A percentile compares a stretch with the other conserved stretches of the same genome.
These are phyloP conservation scores for Aradus depressus DNA, from an alignment of 2,888 invertebrate genomes.

Conservation along the genomic window DNA sequence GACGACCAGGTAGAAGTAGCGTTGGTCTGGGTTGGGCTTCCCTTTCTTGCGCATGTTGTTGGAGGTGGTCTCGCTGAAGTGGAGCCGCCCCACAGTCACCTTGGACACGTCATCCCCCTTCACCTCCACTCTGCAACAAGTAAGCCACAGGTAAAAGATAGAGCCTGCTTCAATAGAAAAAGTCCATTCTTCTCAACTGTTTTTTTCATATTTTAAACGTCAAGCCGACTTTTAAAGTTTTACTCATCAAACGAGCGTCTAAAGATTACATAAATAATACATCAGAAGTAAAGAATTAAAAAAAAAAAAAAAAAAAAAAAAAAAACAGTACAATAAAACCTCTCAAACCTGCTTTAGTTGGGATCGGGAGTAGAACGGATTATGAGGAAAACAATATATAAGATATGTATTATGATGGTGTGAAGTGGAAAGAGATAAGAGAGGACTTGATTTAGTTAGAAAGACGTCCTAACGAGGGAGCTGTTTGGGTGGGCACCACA, in stretches of 20 bases:
- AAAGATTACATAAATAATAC: not conserved
- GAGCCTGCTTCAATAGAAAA: no score
- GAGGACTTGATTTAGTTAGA: no score
- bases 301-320: conserved; percentile 5
- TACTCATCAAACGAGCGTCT: not conserved
- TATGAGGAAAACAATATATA: no score
- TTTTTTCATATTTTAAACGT: no score
- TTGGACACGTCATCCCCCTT: conserved; percentile 80
- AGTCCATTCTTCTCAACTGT: no score
- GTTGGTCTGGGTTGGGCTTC: conserved; percentile 95
- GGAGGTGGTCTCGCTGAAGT: conserved; percentile 96
- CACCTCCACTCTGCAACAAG: conserved; percentile 59
- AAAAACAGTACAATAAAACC: not conserved
- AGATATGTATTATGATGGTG: no score
- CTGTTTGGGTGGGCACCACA: no score
- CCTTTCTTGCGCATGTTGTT: conserved; percentile 99
- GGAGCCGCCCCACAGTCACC: conserved; percentile 88
- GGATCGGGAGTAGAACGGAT: no score
- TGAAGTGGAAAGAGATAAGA: no score
- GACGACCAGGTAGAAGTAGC: conserved; percentile 92
- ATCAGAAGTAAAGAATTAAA: not conserved
- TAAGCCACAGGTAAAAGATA: not conserved
- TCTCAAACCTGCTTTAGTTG: not conserved
- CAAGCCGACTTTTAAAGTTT: no score
- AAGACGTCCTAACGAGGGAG: no score